Percentiles rank a stretch among this genome's conserved stretches.
Evolutionary conservation across 2,888 invertebrate species (phyloP).

Genomic region (Agonum fuliginosum): DNA sequence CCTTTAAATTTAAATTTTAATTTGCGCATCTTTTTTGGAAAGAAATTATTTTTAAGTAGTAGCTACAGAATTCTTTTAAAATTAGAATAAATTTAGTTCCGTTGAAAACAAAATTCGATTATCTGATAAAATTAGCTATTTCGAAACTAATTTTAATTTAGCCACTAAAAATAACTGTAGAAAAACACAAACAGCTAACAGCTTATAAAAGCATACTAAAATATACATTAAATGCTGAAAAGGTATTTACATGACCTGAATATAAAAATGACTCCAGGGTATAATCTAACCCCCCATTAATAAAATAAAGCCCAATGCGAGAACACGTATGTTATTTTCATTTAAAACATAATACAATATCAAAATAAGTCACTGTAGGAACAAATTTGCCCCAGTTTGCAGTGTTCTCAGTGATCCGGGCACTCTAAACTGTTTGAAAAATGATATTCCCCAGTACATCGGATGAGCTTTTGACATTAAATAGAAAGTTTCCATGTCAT

Average conservation of each 20-base stretch:
- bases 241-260: background rate
- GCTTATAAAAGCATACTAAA: too few relatives aligned
- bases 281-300: background rate
- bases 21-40: too few relatives aligned
- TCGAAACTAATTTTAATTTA: too few relatives aligned
- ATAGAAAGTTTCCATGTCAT: constrained; percentile 21
- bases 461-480: constrained; percentile 4
- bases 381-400: constrained; percentile 1
- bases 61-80: too few relatives aligned
- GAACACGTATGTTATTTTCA: background rate
- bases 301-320: background rate
- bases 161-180: too few relatives aligned
- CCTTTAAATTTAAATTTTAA: too few relatives aligned
- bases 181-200: too few relatives aligned
- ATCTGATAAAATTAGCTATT: too few relatives aligned
- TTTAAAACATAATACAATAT: background rate
- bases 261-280: background rate
- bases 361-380: background rate
- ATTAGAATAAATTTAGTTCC: too few relatives aligned
- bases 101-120: too few relatives aligned
- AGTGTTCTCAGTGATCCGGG: background rate
- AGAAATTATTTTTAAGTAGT: too few relatives aligned
- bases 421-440: constrained; percentile 18
- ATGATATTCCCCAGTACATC: constrained; percentile 4
- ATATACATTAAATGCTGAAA: too few relatives aligned